These are phyloP conservation scores for Phenganax subtilis DNA, from an alignment of 92 coral and sea anemone species.

Conservation along the genomic window DNA sequence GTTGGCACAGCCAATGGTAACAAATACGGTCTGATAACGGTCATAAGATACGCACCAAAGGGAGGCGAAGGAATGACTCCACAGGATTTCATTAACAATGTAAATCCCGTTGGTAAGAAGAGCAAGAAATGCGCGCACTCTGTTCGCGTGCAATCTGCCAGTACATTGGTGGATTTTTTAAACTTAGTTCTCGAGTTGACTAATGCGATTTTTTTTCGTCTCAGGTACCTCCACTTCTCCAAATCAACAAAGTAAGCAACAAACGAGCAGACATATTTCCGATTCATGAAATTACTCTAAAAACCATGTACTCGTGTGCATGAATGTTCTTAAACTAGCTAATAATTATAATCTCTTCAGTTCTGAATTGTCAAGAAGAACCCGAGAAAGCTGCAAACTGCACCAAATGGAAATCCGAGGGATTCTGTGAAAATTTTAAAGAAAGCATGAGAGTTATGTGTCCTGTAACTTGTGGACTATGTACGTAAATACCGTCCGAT, in stretches of 20 bases:
- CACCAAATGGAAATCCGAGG: conserved; percentile 32
- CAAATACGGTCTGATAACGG: conserved; percentile 69
- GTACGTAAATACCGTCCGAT: conserved; percentile 9
- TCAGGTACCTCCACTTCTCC: conserved; percentile 20
- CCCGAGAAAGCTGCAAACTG: conserved; percentile 22
- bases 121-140: neutral
- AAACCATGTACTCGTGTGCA: neutral
- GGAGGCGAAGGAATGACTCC: conserved; percentile 59
- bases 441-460: conserved; percentile 38
- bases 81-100: conserved; percentile 58
- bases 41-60: conserved; percentile 73
- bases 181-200: neutral
- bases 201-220: neutral
- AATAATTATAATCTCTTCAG: neutral
- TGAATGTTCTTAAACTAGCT: neutral
- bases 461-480: conserved; percentile 28
- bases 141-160: neutral
- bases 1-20: conserved; percentile 76
- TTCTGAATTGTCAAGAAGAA: conserved; percentile 23
- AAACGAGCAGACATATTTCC: too few relatives aligned
- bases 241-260: neutral
- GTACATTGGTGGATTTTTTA: neutral
- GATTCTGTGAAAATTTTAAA: conserved; percentile 32
- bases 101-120: conserved; percentile 52
- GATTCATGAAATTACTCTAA: neutral